Conservation (phyloP, 2,113 vertebrate species). For the Oreochromis niloticus region DNA sequence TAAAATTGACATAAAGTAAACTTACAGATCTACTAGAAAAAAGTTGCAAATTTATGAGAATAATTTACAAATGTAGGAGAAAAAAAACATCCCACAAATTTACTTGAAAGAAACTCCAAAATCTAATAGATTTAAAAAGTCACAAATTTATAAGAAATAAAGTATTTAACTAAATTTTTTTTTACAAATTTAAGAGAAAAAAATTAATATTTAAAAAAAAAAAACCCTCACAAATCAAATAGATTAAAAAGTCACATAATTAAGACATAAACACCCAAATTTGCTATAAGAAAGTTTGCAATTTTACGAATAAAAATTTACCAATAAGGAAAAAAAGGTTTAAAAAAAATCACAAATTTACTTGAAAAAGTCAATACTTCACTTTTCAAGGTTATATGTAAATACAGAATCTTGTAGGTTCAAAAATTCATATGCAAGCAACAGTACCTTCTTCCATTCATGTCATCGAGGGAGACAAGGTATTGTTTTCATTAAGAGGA, state of each 20-base stretch:
- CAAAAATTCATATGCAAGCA: no score
- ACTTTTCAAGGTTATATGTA: no score
- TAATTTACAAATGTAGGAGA: neutral
- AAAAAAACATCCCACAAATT: neutral
- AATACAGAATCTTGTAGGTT: no score
- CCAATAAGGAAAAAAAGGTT: no score
- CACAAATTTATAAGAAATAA: neutral
- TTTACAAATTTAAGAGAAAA: neutral
- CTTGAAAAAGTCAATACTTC: neutral
- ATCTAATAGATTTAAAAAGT: neutral
- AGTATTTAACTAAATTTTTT: neutral
- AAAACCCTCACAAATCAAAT: accelerated
- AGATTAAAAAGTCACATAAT: neutral
- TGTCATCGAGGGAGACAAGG: no score
- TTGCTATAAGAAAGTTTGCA: neutral
- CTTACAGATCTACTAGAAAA: neutral
- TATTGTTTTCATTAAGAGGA: no score
- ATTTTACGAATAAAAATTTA: neutral
- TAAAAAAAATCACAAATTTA: neutral
- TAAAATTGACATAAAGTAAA: neutral
- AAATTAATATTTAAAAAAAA: no score
- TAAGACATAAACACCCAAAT: neutral
- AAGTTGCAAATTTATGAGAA: neutral
- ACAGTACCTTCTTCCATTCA: no score
- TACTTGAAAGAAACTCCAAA: neutral